Base-by-base conservation (phyloP, 2,797 vertebrate genomes). In the Eleutherodactylus coqui region DNA sequence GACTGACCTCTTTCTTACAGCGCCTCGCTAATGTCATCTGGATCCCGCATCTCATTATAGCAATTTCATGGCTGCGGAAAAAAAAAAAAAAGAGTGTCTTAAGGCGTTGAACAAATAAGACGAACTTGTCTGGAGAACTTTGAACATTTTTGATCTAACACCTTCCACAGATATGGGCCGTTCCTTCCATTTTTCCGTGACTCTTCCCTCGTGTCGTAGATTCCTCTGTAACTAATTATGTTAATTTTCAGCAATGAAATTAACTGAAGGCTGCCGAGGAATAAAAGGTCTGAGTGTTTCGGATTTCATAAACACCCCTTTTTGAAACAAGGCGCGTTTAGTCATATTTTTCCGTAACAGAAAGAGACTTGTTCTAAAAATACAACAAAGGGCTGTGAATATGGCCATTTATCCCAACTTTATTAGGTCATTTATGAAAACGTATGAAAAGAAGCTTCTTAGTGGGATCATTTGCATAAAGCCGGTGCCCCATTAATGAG, bases 81-180 rank as follows among this genome's bases (percentile, higher is more conserved):
- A 78, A 60, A 27, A 60, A 58, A 76, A 76, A 85, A 91, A 91
- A 88, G 96, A 97, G 94, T 97, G 96, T 97, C 97, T 98, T 95
- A 96, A 96, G 97, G 97, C 97, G 96, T 95, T 97, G 96, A 96
- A 96, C 96, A 96, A 98, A 98, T 97, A 97, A 97, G 97, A 97
- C 92, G 94, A 96, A 96, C 95, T 98, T 97, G 96, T 96, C 96
- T 95, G 93, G 94, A 96, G 94, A 94, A 96, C 96, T 97, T 96
- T 96, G 96, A 96, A 98, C 96, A 96, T 96, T 96, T 96, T 96
- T 96, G 95, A 96, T 97, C 96, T 96, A 97, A 96, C 96, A 97
- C 96, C 96, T 98, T 96, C 95, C 95, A 92, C 90, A 93, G 96
- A 96, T 95, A 95, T 93, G 92, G 91, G 89, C 92, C 92, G 62